Percentiles rank a stretch among this genome's conserved stretches.
These are phyloP conservation scores for Apamea epomidion DNA, from an alignment of 2,888 invertebrate species.

Conservation along the genomic window DNA sequence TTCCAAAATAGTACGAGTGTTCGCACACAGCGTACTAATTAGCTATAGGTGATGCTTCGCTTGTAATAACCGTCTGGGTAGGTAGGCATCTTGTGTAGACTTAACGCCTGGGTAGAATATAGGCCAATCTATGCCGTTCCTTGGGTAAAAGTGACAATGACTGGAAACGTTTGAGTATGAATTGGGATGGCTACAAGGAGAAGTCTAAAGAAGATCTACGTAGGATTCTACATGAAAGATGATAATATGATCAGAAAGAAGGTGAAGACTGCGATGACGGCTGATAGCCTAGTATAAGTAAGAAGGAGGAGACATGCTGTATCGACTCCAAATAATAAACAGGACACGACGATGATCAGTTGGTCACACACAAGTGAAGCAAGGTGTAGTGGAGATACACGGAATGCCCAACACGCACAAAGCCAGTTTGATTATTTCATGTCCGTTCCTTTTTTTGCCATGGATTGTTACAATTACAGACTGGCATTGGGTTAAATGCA, in stretches of 20 bases:
- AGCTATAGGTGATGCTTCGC: not conserved
- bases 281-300: not conserved
- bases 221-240: not conserved
- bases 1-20: constrained; percentile 52
- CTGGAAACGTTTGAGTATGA: not conserved
- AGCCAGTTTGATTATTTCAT: not conserved
- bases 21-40: constrained; percentile 55
- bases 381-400: not conserved
- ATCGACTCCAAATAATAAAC: not conserved
- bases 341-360: not conserved
- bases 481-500: not conserved
- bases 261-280: not conserved
- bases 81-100: constrained; percentile 8
- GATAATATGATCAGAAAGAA: not conserved
- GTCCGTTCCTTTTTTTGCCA: not conserved
- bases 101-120: not conserved
- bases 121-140: not conserved
- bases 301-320: not conserved
- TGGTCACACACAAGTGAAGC: not conserved
- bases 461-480: not conserved
- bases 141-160: not conserved
- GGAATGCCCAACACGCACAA: not conserved
- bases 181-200: no score
- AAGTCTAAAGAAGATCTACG: not conserved
- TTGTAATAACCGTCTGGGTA: not conserved